A percentile compares a stretch with the other conserved stretches of the same genome.
phyloP scores from a whole-genome alignment of 1,140 invertebrate species.

The Lanistes nyassanus region DNA sequence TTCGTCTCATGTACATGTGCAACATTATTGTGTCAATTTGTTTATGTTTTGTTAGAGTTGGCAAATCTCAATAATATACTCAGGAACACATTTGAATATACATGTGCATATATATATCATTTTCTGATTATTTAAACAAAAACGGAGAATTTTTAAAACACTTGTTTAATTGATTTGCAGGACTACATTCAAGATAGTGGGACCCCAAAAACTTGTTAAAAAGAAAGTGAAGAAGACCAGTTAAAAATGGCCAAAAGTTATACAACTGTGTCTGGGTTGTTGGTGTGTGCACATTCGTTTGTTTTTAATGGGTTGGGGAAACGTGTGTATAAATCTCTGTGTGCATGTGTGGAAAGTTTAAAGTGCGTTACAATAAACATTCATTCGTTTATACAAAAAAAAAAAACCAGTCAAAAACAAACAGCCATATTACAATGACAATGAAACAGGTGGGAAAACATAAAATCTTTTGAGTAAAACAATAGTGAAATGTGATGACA shows the following conservation, averaged over 20 bases:
- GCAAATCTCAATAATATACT: not conserved
- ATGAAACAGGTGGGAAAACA: too few species aligned
- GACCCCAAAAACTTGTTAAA: constrained; percentile 77
- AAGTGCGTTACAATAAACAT: too few species aligned
- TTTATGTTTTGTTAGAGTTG: not conserved
- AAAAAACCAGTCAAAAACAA: too few species aligned
- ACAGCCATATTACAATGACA: too few species aligned
- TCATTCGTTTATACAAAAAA: too few species aligned
- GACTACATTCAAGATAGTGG: constrained; percentile 84
- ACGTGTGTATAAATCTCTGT: not conserved
- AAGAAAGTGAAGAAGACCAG: constrained; percentile 73
- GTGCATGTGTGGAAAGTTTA: not conserved
- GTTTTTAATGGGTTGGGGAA: not conserved
- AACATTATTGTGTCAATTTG: not conserved
- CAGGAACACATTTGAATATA: not conserved
- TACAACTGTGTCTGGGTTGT: too few species aligned
- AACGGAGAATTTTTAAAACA: not conserved
- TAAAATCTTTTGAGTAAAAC: too few species aligned
- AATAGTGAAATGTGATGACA: too few species aligned
- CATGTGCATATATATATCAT: not conserved
- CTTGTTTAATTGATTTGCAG: constrained; percentile 72
- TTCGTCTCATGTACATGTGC: not conserved
- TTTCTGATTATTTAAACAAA: not conserved
- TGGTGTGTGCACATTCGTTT: too few species aligned
- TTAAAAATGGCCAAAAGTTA: constrained; percentile 47